phyloP scores from a whole-genome alignment of 2,797 vertebrate species.

The Leptatherina wallacei region DNA sequence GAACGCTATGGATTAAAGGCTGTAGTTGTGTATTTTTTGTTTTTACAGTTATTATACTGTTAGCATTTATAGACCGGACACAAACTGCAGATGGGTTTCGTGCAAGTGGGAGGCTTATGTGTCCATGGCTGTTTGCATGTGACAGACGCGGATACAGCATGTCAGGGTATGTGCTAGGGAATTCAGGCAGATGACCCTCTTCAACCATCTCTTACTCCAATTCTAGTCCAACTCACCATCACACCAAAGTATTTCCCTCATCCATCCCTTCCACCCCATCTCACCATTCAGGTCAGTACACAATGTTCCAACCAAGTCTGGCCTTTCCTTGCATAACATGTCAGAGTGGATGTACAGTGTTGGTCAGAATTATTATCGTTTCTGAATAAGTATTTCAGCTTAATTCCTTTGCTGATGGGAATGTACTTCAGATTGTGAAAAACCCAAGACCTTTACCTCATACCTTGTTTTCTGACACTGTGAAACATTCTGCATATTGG shows the following conservation, averaged over 20 bases:
- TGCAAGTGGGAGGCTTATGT: constrained; percentile 54
- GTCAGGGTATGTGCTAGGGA: constrained; percentile 51
- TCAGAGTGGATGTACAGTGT: constrained; percentile 40
- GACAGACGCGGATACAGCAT: constrained; percentile 59
- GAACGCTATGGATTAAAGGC: constrained; percentile 42
- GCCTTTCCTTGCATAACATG: constrained; percentile 77
- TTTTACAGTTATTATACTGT: constrained; percentile 52
- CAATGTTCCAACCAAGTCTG: constrained; percentile 63
- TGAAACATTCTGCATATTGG: not conserved
- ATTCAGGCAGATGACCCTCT: constrained; percentile 58
- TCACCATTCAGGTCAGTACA: constrained; percentile 44
- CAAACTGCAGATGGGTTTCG: constrained; percentile 56
- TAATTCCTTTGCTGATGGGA: not conserved
- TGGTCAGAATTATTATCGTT: constrained; percentile 22
- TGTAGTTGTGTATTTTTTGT: constrained; percentile 51
- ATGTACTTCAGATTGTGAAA: too few species aligned
- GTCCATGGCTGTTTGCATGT: constrained; percentile 53
- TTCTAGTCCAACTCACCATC: constrained; percentile 1
- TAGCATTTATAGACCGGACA: constrained; percentile 36
- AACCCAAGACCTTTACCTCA: not conserved
- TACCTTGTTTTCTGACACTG: not conserved
- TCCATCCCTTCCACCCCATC: constrained; percentile 31
- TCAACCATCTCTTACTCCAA: constrained; percentile 1
- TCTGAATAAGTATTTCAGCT: not conserved
- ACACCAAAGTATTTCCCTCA: constrained; percentile 26